Evolutionary conservation across 2,888 invertebrate genomes (phyloP), one percentile per base, ranked within the genome.

Genomic region (Pseudoips prasinana): DNA sequence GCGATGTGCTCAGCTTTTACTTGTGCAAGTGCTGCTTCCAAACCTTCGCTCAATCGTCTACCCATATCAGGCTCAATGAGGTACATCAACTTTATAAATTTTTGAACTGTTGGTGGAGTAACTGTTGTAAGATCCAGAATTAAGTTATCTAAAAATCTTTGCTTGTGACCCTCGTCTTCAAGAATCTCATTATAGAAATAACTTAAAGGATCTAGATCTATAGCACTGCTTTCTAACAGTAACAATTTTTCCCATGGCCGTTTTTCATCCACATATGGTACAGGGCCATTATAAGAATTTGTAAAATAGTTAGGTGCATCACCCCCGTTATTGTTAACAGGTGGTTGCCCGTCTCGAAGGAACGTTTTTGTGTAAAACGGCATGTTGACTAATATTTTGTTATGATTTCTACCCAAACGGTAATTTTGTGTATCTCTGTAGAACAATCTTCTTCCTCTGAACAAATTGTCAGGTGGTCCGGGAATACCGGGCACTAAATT

Each of bases 51-150:
- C n/a, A 95, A 80, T 65, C 91, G 85, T 45, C 79, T 88, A 1
- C 96, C 95, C 38, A 95, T 92, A 25, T 94, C 93, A 0, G 90
- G 72, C 73, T 96, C 93, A 0, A 94, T 94, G 59, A 94, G 89
- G n/a, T 90, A 76, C 65, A 96, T 95, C 67, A 95, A 92, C 50
- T 92, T 91, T 1, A 97, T 90, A 1, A 93, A 93, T 33, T 96
- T 91, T 54, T 93, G 92, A 72, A 94, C 6, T 3, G 47, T 34
- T 1, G 47, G 37, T 0, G 51, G 44, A 8, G 46, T 41, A 1
- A 46, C 49, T 8, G 28, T 20, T 7, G 28, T 23, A 1, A 54
- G 34, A 8, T 36, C 26, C 1, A 8, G 0, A 9, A 22, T 18
- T 8, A 42, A 0, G 11, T 33, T 54, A 0, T 31, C 20, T 10